phyloP scores from a whole-genome alignment of 2,888 invertebrate species.

The Acanthococcus lagerstroemiae region DNA sequence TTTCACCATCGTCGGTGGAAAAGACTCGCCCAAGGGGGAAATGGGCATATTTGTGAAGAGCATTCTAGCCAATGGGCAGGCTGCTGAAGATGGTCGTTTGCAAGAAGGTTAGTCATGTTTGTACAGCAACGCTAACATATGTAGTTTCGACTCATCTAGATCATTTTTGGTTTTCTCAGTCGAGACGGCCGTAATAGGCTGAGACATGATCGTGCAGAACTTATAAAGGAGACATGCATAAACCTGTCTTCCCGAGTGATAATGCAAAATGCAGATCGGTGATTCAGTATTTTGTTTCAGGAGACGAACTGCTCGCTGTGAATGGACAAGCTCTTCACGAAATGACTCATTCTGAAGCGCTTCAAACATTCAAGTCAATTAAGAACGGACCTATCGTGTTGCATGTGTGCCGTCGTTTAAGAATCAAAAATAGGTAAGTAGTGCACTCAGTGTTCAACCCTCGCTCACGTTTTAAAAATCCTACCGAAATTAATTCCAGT shows the following conservation, averaged over 20 bases:
- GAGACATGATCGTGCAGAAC: too few species aligned
- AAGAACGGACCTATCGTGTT: constrained; percentile 65
- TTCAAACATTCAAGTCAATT: constrained; percentile 68
- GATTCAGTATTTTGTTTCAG: constrained; percentile 43
- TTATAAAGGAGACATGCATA: too few species aligned
- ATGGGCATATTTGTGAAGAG: constrained; percentile 80
- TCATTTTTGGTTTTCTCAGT: too few species aligned
- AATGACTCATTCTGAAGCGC: constrained; percentile 67
- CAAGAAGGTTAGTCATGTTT: constrained; percentile 59
- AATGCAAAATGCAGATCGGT: too few species aligned
- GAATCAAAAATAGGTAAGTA: constrained; percentile 44
- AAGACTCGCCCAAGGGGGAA: constrained; percentile 72
- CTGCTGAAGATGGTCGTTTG: constrained; percentile 70
- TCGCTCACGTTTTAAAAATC: too few species aligned
- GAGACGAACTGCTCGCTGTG: constrained; percentile 71
- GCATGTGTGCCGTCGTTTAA: constrained; percentile 55
- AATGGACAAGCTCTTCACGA: constrained; percentile 72
- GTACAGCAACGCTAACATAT: too few species aligned
- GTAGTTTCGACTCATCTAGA: too few species aligned
- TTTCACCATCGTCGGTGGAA: constrained; percentile 82
- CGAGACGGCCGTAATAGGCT: too few species aligned
- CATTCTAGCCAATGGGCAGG: constrained; percentile 70
- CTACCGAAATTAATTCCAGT: too few species aligned
- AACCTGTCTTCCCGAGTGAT: too few species aligned
- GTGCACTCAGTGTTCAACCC: too few species aligned